Evolutionary conservation across 2,113 vertebrate genomes (phyloP).

Genomic region (Sceloporus tristichus): DNA sequence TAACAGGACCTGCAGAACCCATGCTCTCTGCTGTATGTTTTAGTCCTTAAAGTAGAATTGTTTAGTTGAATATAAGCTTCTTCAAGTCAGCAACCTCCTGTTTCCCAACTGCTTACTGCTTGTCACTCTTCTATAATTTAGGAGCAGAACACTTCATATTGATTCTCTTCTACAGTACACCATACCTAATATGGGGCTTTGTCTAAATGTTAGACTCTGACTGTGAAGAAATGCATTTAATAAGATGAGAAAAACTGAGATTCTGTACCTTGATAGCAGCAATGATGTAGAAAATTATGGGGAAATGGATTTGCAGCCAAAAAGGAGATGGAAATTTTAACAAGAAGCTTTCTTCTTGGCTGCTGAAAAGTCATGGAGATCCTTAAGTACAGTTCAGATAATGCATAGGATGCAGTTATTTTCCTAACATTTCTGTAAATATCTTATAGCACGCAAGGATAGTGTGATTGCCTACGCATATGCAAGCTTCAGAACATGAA

Average conservation of each 20-base stretch:
- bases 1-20: neutral
- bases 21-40: neutral
- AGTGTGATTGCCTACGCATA: constrained; percentile 22
- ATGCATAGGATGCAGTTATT: constrained; percentile 7
- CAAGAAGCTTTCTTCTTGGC: neutral
- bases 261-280: neutral
- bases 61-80: neutral
- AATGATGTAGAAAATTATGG: neutral
- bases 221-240: neutral
- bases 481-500: constrained; percentile 26
- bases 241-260: neutral
- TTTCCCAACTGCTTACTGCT: neutral
- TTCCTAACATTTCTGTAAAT: neutral
- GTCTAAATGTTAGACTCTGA: neutral
- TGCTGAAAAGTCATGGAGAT: constrained; percentile 7
- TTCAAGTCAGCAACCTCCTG: neutral
- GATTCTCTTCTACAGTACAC: neutral
- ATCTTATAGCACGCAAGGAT: neutral
- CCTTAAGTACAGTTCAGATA: neutral
- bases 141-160: constrained; percentile 2
- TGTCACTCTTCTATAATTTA: neutral
- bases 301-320: neutral
- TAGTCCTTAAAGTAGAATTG: neutral
- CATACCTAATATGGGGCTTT: neutral
- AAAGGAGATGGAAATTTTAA: constrained; percentile 18